Evolutionary conservation across 2,888 invertebrate genomes (phyloP).

Genomic region (Bellardia bayeri): DNA sequence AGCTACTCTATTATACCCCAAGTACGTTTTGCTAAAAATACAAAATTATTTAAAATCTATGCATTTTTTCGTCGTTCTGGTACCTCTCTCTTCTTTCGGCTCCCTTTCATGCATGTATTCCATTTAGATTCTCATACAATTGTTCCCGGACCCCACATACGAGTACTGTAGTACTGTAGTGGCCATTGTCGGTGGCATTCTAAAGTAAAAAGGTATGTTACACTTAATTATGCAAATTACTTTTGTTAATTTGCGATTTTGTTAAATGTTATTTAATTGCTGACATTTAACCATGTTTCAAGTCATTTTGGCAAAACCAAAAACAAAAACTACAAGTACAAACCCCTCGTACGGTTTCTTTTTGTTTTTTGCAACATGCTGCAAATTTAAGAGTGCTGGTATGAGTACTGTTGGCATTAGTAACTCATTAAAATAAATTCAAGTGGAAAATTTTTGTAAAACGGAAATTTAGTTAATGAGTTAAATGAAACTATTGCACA

Average conservation of each 20-base stretch:
- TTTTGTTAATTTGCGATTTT: slow-evolving; percentile 71
- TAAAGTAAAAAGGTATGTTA: slow-evolving; percentile 51
- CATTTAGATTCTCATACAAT: slow-evolving; percentile 26
- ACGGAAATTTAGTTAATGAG: slow-evolving; percentile 25
- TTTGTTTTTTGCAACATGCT: background rate
- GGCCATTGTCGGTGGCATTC: slow-evolving; percentile 3
- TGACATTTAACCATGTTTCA: slow-evolving; percentile 63
- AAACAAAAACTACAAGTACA: slow-evolving; percentile 7
- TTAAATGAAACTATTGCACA: slow-evolving; percentile 20
- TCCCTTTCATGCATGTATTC: background rate
- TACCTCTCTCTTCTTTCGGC: background rate
- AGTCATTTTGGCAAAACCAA: slow-evolving; percentile 48
- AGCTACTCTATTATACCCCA: background rate
- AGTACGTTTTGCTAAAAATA: slow-evolving; percentile 18
- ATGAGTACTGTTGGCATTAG: background rate
- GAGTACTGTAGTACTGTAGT: background rate
- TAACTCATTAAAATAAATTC: slow-evolving; percentile 19
- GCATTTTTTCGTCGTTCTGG: background rate
- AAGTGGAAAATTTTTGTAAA: slow-evolving; percentile 27
- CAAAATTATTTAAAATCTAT: slow-evolving; percentile 8
- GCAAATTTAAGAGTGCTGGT: background rate
- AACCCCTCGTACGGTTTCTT: background rate
- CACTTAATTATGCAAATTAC: slow-evolving; percentile 70
- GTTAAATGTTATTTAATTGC: slow-evolving; percentile 69
- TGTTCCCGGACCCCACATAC: background rate